Base-by-base conservation (phyloP, 1,140 invertebrate genomes). In the Brachionus asplanchnoidis region DNA sequence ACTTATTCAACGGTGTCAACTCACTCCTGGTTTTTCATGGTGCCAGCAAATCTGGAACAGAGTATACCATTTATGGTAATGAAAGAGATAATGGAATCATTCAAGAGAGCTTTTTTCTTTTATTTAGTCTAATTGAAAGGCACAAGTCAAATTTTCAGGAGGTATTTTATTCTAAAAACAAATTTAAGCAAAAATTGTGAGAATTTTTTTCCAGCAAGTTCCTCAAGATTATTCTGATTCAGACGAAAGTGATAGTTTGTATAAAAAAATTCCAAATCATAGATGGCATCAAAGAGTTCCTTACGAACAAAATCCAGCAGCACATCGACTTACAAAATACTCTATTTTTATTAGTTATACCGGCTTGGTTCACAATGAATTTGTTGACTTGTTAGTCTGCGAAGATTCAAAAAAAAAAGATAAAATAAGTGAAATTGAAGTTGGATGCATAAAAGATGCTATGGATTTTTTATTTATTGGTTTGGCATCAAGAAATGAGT, bases 31-130 rank as follows among this genome's bases (percentile, higher is more conserved):
- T 77, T 26, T 20, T 23, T 3, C 46, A 77, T 46, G 73, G 73
- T 20, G 73, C 73, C 53, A 77, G 26, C 46, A 77, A 77, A 12
- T 77, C 73, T 14, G 73, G 73, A 9, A 77, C 46, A 77, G 46
- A 77, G 17, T 77, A 77, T 77, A 77, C 73, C 73, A 77, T 77
- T 77, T 77, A 77, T 77, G 73, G 73, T 77, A 77, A 77, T 50
- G 73, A 77, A 26, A 23, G 32, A 50, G 73, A 77, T 4, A 77
- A 77, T 12, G 73, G 73, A 26, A 46, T 77, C 26, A 17, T 77
- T 26, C 73, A 77, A 77, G 40, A 42, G 4, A 50, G 73, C 14
- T 50, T 77, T 50, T 77, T 20, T 26, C 9, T 50, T 26, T 50
- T 77, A 50, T 77, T 77, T 23, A 17, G 32, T 77, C n/a, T 77